Conservation (phyloP, 2,113 vertebrate genomes). For the Phaethornis superciliosus region DNA sequence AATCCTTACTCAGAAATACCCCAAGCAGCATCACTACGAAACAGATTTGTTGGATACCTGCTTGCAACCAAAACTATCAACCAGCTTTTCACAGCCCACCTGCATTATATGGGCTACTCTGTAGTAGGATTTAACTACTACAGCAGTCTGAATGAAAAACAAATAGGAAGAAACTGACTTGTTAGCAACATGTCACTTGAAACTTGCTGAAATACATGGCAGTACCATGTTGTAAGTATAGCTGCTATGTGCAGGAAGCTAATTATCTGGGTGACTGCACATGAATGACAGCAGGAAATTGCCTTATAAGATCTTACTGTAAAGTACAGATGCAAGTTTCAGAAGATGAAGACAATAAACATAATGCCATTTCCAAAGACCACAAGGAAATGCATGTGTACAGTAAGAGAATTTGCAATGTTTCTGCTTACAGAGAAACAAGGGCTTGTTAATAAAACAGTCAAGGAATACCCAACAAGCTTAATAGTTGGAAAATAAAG, state of each 20-base stretch:
- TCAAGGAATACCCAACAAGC: neutral
- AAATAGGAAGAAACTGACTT: neutral
- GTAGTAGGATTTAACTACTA: neutral
- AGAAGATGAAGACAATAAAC: slow-evolving; percentile 23
- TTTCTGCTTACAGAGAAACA: slow-evolving; percentile 32
- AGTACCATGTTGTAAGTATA: neutral
- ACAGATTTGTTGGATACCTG: slow-evolving; percentile 4
- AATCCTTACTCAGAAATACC: slow-evolving; percentile 48
- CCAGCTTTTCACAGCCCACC: neutral
- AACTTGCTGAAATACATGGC: neutral
- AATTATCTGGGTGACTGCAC: neutral
- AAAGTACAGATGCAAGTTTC: neutral
- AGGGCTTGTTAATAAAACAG: slow-evolving; percentile 1
- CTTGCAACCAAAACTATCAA: slow-evolving; percentile 2
- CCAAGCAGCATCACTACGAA: neutral
- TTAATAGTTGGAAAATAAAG: neutral
- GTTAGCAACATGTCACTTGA: neutral
- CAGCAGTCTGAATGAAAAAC: neutral
- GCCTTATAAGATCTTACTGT: neutral
- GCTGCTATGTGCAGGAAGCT: neutral
- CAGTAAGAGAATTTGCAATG: neutral
- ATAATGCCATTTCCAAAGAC: neutral
- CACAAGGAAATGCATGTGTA: neutral
- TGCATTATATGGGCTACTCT: neutral
- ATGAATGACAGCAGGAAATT: neutral